These are phyloP conservation scores for Actenoides hombroni DNA, from an alignment of 2,113 vertebrate species.

Conservation along the genomic window DNA sequence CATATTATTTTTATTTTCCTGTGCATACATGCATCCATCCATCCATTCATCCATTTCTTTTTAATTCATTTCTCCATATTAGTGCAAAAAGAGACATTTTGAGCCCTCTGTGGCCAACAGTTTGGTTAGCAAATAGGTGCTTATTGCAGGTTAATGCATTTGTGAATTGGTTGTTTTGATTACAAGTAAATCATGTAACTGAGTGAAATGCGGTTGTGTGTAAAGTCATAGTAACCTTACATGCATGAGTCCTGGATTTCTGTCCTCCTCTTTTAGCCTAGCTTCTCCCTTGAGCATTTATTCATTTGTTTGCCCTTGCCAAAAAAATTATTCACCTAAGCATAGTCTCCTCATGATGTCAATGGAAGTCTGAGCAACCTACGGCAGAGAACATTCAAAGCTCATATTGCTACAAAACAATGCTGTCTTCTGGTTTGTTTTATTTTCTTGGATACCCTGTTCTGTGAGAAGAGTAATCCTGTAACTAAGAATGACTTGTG, in stretches of 20 bases:
- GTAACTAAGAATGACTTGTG: constrained; percentile 57
- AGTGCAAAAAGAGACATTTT: background rate
- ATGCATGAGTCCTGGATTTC: background rate
- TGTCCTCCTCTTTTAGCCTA: background rate
- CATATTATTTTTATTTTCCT: background rate
- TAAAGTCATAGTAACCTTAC: constrained; percentile 26
- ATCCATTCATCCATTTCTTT: background rate
- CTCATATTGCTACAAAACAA: constrained; percentile 29
- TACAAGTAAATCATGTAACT: background rate
- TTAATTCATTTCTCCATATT: background rate
- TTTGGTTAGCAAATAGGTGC: background rate
- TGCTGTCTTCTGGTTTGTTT: constrained; percentile 23
- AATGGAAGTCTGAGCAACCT: constrained; percentile 61
- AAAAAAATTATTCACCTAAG: constrained; percentile 63
- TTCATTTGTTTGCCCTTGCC: constrained; percentile 66
- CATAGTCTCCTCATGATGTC: constrained; percentile 29
- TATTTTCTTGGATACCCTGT: constrained; percentile 16
- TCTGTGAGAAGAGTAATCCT: background rate
- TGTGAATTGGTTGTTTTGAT: background rate
- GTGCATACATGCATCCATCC: background rate
- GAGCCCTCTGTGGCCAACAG: background rate
- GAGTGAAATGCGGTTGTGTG: background rate
- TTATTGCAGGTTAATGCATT: background rate
- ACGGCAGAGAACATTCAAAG: constrained; percentile 53
- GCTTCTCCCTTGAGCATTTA: constrained; percentile 60